Base-by-base conservation (phyloP, 2,113 vertebrate species). In the Zeus faber region DNA sequence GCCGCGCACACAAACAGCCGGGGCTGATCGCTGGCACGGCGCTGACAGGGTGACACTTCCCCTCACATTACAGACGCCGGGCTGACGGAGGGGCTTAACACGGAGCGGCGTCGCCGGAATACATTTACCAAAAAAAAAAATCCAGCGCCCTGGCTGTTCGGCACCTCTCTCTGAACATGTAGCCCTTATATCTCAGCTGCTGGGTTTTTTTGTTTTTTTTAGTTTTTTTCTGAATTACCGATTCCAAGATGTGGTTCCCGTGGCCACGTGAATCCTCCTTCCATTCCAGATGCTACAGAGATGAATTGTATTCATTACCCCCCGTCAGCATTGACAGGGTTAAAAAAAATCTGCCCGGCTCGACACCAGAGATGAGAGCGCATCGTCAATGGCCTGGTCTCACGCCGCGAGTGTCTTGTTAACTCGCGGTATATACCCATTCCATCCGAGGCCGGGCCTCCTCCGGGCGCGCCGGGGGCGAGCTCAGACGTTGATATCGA, bases 11-110 rank as follows among this genome's bases (percentile, higher is more conserved):
- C 65, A 80, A 75, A 85, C 77, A 76, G 79, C 67, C n/a, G n/a
- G 18, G 67, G 77, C 73, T 80, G 84, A 84, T 85, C 79, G 62
- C 56, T 78, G 79, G 83, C 84, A 76, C 49, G 68, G 80, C 22
- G 67, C 71, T 84, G 83, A 84, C 84, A 82, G 77, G 80, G 80
- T 85, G 88, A 88, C 88, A 89, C 81, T 84, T 85, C 80, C 74
- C 74, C 77, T 77, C 83, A 80, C 61, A 74, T 86, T 80, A 82
- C 74, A 70, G 76, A 49, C 72, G 67, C 81, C 72, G 81, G 72
- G 81, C 77, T 79, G 84, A 89, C 77, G 48, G 82, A 81, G 74
- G 79, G 73, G 80, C 76, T 75, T 80, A 88, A 84, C 84, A 79
- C 75, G 70, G 71, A 81, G 80, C 74, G 78, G 82, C 84, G 80